A percentile compares a stretch with the other conserved stretches of the same genome.
Conservation (phyloP, 2,888 invertebrate genomes). For the Cheilosia vernalis region DNA sequence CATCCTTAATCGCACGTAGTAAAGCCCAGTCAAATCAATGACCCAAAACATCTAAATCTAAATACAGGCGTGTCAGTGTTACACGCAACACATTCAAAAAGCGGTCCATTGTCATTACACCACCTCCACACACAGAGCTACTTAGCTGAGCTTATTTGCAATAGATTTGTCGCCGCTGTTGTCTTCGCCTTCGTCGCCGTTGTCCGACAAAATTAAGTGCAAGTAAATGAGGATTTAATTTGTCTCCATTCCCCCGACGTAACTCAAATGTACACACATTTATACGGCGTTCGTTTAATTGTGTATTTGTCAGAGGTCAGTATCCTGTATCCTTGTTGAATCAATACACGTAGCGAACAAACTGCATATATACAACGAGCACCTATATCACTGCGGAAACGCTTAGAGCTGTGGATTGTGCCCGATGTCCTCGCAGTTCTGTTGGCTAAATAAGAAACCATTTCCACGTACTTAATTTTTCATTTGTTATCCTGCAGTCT, state of each 20-base stretch:
- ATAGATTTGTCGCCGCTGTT: slow-evolving; percentile 44
- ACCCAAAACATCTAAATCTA: slow-evolving; percentile 43
- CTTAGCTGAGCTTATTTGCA: slow-evolving; percentile 57
- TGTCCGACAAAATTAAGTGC: slow-evolving; percentile 49
- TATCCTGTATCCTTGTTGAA: slow-evolving; percentile 54
- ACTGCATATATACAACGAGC: background rate
- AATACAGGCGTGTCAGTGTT: slow-evolving; percentile 38
- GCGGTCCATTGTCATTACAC: slow-evolving; percentile 19
- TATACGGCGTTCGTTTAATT: background rate
- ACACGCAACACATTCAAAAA: slow-evolving; percentile 6
- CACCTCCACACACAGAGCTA: background rate
- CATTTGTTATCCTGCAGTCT: slow-evolving; percentile 59
- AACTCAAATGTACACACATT: slow-evolving; percentile 22
- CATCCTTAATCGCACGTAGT: background rate
- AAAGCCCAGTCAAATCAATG: slow-evolving; percentile 33
- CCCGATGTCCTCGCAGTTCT: background rate
- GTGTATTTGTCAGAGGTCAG: slow-evolving; percentile 66
- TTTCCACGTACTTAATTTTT: slow-evolving; percentile 65
- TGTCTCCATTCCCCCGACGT: slow-evolving; percentile 32
- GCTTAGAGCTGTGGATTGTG: slow-evolving; percentile 12
- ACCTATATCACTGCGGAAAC: slow-evolving; percentile 6
- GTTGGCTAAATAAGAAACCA: slow-evolving; percentile 52
- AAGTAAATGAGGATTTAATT: slow-evolving; percentile 66
- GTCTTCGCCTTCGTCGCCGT: slow-evolving; percentile 16
- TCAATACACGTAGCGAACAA: slow-evolving; percentile 22